These are phyloP conservation scores for Diarsia dahlii DNA, from an alignment of 2,888 invertebrate genomes.

Conservation along the genomic window DNA sequence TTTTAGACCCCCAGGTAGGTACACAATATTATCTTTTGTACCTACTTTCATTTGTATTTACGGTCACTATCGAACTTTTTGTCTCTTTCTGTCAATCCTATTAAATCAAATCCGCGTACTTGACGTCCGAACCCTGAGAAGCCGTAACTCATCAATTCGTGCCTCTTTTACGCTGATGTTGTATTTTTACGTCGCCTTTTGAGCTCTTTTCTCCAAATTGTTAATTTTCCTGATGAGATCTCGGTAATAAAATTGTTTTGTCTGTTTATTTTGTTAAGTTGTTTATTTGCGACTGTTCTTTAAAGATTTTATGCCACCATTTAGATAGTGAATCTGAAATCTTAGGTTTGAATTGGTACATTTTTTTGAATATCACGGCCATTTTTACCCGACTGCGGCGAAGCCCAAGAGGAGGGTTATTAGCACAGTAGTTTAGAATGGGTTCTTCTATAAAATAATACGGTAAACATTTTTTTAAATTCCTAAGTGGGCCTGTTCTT, in stretches of 20 bases:
- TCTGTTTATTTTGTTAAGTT: conserved; percentile 29
- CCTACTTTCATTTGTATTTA: background rate
- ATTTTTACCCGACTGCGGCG: too few species aligned
- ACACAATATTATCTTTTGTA: too few species aligned
- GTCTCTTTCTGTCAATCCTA: background rate
- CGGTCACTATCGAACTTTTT: background rate
- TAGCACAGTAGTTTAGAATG: too few species aligned
- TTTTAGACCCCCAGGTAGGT: too few species aligned
- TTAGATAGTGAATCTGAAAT: background rate
- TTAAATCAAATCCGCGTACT: conserved; percentile 25
- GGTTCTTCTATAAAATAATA: too few species aligned
- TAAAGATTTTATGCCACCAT: background rate
- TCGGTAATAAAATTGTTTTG: conserved; percentile 41
- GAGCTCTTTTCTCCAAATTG: conserved; percentile 52
- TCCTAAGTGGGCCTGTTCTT: too few species aligned
- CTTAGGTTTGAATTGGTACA: background rate
- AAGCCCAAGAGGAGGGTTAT: too few species aligned
- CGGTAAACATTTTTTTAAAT: too few species aligned
- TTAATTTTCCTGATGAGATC: conserved; percentile 60
- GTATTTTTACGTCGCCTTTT: conserved; percentile 51
- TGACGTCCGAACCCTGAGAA: conserved; percentile 26
- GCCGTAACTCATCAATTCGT: conserved; percentile 60
- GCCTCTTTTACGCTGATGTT: conserved; percentile 49
- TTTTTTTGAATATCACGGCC: background rate
- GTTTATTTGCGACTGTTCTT: conserved; percentile 28